Base-by-base conservation (phyloP, 2,113 vertebrate genomes). In the Hyperoodon ampullatus region DNA sequence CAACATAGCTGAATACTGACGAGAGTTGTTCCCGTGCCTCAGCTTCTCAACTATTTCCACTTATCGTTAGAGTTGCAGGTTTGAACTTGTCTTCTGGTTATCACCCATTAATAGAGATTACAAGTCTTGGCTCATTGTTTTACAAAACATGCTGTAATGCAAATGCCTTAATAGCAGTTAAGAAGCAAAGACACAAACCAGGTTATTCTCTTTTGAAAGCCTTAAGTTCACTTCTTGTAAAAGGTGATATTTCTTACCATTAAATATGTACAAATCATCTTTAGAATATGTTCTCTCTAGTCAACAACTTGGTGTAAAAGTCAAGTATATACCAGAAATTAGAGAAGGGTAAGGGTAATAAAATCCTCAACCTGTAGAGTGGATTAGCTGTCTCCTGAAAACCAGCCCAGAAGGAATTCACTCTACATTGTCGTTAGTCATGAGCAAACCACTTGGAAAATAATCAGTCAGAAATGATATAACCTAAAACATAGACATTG, bases 141-240 rank as follows among this genome's bases (percentile, higher is more conserved):
- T 42, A 58, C 4, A 91, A 39, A 90, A 12, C 12, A 70, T 44
- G 42, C n/a, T 70, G 7, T 33, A 68, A 72, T 91, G 24, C 39
- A 81, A 63, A 68, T 61, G 63, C 14, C 14, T 24, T 93, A 63
- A 44, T 42, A 86, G 42, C n/a, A 60, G 6, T 78, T 81, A 65
- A 93, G 60, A 86, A 93, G 16, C 61, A 93, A 86, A 8, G 23
- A 50, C 39, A 70, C 42, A 94, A 91, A 44, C 23, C 63, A 92
- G 65, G 50, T 78, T 81, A 75, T 66, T 26, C 12, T 21, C n/a
- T 68, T 72, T 84, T n/a, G 71, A 78, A 87, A 77, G 60, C 2
- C 44, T 74, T 60, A 82, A 80, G 9, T 30, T 78, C 19, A 93
- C 13, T 47, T 89, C n/a, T 93, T 55, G 12, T 72, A 94, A 95